Base-by-base conservation (phyloP, 2,888 invertebrate species). In the Azorinus chamasolen region DNA sequence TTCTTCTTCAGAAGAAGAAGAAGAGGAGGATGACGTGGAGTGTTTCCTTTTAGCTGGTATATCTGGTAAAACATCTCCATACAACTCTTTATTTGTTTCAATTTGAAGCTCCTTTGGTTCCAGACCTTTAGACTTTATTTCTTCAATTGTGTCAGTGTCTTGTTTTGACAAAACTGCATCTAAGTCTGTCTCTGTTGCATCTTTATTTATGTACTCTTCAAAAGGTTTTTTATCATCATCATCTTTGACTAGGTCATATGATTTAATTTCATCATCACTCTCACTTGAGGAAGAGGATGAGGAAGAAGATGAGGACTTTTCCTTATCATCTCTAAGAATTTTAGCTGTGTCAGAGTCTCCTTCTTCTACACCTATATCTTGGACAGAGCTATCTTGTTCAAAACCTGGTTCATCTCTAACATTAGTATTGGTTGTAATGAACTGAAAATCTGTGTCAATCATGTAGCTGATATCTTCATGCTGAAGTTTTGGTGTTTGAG, bases 121-220 rank as follows among this genome's bases (percentile, higher is more conserved):
- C n/a, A n/a, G n/a, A n/a, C n/a, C n/a, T n/a, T n/a, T n/a, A n/a
- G n/a, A n/a, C n/a, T n/a, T n/a, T n/a, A 10, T 32, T 32, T 32
- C 32, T 32, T 32, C 32, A 32, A 4, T 32, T 32, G 4, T 32
- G 32, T 32, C 32, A 32, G 10, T 32, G 10, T 14, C 14, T 14
- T 45, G 4, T 51, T 6, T 57, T 16, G 20, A 20, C 10, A 64
- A n/a, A 14, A 22, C 20, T 45, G 53, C 58, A 61, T 68, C 68
- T 59, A 68, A 41, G 22, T 59, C 68, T 27, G 68, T 69, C 37
- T 69, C 61, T 32, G 45, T 37, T 48, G 55, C 12, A n/a, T 41
- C 50, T 46, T 57, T 46, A 50, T 27, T 54, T 20, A 41, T 27
- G 5, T 41, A 45, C n/a, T 55, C 39, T 18, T 27, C 32, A 6